These are phyloP conservation scores for Serranus cabrilla DNA, from an alignment of 2,797 vertebrate species.

Conservation along the genomic window DNA sequence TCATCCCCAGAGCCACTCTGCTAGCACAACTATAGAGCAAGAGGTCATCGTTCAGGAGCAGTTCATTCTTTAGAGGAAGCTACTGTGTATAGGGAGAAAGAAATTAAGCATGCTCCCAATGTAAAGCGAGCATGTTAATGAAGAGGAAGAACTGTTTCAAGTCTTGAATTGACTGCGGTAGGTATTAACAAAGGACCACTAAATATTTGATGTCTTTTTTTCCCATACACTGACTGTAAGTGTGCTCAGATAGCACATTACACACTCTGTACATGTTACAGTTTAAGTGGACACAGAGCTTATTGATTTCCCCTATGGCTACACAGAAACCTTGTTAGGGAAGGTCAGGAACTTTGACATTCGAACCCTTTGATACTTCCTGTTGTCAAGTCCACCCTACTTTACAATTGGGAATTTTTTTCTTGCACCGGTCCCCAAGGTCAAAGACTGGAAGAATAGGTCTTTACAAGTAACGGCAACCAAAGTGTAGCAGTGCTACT, in stretches of 20 bases:
- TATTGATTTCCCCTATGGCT: constrained; percentile 42
- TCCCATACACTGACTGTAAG: background rate
- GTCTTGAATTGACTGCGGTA: constrained; percentile 3
- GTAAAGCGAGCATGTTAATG: constrained; percentile 11
- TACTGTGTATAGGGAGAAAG: background rate
- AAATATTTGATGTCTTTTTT: constrained; percentile 19
- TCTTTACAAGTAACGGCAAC: constrained; percentile 24
- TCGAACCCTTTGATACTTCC: background rate
- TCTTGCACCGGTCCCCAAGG: background rate
- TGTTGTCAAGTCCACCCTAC: background rate
- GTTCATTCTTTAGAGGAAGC: background rate
- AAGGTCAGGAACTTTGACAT: constrained; percentile 30
- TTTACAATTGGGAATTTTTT: background rate
- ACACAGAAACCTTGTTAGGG: constrained; percentile 30
- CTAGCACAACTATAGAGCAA: background rate
- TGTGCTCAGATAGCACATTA: constrained; percentile 16
- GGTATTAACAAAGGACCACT: constrained; percentile 2
- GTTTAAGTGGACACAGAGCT: constrained; percentile 25
- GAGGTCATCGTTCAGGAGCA: background rate
- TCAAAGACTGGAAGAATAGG: constrained; percentile 12
- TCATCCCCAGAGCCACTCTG: background rate
- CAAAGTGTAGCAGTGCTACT: constrained; percentile 35
- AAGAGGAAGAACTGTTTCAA: background rate
- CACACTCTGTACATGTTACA: constrained; percentile 15
- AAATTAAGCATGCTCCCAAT: background rate